A percentile compares a stretch with the other conserved stretches of the same genome.
Conservation (phyloP, 2,888 invertebrate genomes). For the Xylota sylvarum region DNA sequence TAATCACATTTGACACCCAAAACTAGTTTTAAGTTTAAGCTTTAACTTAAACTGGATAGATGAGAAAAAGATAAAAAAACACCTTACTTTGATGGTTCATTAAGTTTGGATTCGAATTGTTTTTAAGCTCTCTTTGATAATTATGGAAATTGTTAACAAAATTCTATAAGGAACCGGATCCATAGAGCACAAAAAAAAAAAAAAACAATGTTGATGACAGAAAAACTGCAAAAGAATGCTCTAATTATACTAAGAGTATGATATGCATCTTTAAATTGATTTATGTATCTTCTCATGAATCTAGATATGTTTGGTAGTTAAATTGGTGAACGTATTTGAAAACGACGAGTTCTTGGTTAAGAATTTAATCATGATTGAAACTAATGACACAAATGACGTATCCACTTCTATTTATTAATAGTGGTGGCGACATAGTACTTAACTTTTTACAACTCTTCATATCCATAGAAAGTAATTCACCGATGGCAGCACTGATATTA, state of each 20-base stretch:
- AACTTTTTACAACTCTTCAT: too few relatives aligned
- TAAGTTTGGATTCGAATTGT: conserved; percentile 9
- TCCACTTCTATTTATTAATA: neutral
- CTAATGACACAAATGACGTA: neutral
- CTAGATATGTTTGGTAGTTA: neutral
- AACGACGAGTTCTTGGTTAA: neutral
- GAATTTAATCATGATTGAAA: neutral
- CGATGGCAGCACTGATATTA: neutral
- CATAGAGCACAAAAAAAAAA: neutral
- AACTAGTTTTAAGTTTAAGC: conserved; percentile 35
- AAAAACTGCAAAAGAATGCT: neutral
- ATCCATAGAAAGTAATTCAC: too few relatives aligned
- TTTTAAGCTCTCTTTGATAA: neutral
- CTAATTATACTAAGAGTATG: neutral
- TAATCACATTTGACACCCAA: conserved; percentile 42
- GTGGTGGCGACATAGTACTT: too few relatives aligned
- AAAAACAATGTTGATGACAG: neutral
- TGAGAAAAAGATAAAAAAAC: conserved; percentile 1
- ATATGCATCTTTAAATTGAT: neutral
- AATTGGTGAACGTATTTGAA: neutral
- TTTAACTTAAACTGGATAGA: conserved; percentile 35
- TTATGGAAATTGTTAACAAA: conserved; percentile 1
- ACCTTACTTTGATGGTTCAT: conserved; percentile 4
- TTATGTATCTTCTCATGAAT: neutral
- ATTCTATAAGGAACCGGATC: conserved; percentile 26